These are phyloP conservation scores for Macrosteles quadrilineatus DNA, from an alignment of 1,140 invertebrate genomes.

Conservation along the genomic window DNA sequence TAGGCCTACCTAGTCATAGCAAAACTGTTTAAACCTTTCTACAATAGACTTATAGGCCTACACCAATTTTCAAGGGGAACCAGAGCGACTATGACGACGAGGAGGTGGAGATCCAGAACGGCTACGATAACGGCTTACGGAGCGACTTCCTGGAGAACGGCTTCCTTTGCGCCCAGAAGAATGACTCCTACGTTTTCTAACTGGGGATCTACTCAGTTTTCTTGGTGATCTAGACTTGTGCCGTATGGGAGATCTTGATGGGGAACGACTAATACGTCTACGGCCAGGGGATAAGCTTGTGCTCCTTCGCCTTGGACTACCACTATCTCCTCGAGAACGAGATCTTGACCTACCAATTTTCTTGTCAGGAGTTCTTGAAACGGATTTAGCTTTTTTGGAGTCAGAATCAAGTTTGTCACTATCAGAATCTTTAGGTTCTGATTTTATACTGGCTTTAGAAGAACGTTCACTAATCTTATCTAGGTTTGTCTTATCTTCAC, in stretches of 20 bases:
- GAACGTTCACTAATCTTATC: constrained; percentile 32
- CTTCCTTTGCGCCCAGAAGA: constrained; percentile 37
- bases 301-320: constrained; percentile 26
- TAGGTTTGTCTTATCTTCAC: constrained; percentile 50
- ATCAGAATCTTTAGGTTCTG: constrained; percentile 46
- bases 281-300: constrained; percentile 20
- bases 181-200: constrained; percentile 25
- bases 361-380: constrained; percentile 21
- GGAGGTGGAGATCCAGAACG: constrained; percentile 3
- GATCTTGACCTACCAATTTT: constrained; percentile 25
- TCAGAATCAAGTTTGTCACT: constrained; percentile 41
- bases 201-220: constrained; percentile 34
- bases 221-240: constrained; percentile 32
- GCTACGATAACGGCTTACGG: constrained; percentile 14
- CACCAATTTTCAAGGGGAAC: constrained; percentile 13
- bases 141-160: constrained; percentile 31
- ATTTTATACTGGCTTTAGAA: constrained; percentile 41
- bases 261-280: constrained; percentile 19
- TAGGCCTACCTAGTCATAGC: too few species aligned
- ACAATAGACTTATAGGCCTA: too few species aligned
- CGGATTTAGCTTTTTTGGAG: constrained; percentile 5
- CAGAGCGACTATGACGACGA: constrained; percentile 6
- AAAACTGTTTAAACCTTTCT: too few species aligned
- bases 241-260: background rate
- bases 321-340: constrained; percentile 32